Base-by-base conservation (phyloP, 2,113 vertebrate species). In the Perca schrenkii region DNA sequence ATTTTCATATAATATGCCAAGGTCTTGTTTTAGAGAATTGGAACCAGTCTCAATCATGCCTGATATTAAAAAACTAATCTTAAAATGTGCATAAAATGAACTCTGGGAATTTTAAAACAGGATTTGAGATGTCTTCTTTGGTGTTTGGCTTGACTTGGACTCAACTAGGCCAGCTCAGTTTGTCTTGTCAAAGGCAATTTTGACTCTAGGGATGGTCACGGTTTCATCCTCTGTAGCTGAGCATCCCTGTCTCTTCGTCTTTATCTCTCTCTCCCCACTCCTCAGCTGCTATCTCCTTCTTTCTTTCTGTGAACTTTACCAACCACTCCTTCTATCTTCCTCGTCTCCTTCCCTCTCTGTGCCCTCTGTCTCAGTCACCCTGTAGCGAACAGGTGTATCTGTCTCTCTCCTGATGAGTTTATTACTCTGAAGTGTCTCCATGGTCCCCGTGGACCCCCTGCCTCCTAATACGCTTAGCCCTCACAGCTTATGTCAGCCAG, bases 401-500 rank as follows among this genome's bases (percentile, higher is more conserved):
- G 90, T 93, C 92, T 88, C 83, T 89, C 85, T 89, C 90, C 90
- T 92, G 92, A 91, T 93, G 93, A 90, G 91, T 93, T 93, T 92
- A 93, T 94, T 93, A 94, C 92, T 92, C 92, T 90, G 90, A 93
- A 91, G 93, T 86, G 89, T 89, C 88, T 90, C 87, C 77, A 71
- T 85, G 66, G 85, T 89, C 91, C 90, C 92, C 5, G 40, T 36
- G 85, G 90, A 91, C 87, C 92, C 91, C 88, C 92, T 70, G 87
- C 90, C 68, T 92, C 88, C 91, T 93, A 93, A 93, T 93, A 89
- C 88, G 86, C 93, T 93, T 93, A 93, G 89, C 76, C 79, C 83
- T 90, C 79, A 72, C 88, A 90, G 91, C 91, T 93, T 92, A 91
- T 93, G 91, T 93, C 91, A 89, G 86, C 74, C 86, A 53, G 91